Conservation (phyloP, 2,797 vertebrate genomes). For the Mormyrus hasselquistii region DNA sequence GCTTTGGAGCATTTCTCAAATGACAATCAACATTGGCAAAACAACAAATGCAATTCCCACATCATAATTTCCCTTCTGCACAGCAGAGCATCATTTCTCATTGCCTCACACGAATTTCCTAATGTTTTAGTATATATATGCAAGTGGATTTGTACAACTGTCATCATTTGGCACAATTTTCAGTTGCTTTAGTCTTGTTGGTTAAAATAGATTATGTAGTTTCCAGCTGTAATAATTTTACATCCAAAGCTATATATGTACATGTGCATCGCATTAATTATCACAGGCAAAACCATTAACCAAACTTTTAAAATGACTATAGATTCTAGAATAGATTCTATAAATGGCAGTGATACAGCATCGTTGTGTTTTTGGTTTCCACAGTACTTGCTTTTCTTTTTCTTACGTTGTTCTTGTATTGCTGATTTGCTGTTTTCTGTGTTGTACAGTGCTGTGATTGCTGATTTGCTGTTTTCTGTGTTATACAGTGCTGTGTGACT, state of each 20-base stretch:
- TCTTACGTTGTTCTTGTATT: not conserved
- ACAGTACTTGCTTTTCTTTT: not conserved
- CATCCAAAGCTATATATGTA: not conserved
- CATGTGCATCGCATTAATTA: not conserved
- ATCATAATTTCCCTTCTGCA: not conserved
- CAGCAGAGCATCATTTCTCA: not conserved
- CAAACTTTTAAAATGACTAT: not conserved
- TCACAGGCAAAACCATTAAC: not conserved
- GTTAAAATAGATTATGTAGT: not conserved
- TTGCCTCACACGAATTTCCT: not conserved
- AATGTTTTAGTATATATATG: not conserved
- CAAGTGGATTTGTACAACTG: not conserved
- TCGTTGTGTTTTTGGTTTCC: not conserved
- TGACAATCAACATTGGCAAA: not conserved
- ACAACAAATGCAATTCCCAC: not conserved
- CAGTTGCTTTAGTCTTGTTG: not conserved
- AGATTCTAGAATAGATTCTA: not conserved
- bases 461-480: not conserved
- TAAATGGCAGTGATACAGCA: not conserved
- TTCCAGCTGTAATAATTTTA: not conserved
- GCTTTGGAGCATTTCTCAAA: not conserved
- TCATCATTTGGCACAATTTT: not conserved
- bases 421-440: not conserved
- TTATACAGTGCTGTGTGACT: not conserved
- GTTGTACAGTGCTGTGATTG: not conserved